Evolutionary conservation across 2,113 vertebrate genomes (phyloP), one percentile per base, ranked within the genome.

Genomic region (Hiodon tergisus): DNA sequence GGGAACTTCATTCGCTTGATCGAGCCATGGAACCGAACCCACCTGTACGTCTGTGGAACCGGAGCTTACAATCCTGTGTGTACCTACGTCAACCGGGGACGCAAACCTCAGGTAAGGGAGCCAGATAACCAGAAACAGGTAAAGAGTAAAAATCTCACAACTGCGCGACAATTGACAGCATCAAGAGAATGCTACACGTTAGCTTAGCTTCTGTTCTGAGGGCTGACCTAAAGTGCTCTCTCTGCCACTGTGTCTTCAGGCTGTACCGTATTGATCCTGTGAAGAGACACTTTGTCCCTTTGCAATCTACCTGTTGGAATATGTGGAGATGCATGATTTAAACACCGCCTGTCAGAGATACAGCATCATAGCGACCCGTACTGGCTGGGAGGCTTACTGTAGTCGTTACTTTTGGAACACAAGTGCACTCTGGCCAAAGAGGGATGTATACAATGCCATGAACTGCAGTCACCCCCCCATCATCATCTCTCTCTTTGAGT

Each of bases 51-150:
- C 82, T 99, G 97, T 0, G 97, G 97, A 69, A 99, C 96, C 0
- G 97, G 97, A 1, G 97, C 97, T 69, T 99, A 99, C 89, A 98
- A 98, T 82, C 97, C 97, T 3, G 88, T 99, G 85, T 99, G 97
- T 68, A 91, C 95, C 79, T 98, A 96, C 0, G 89, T 98, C 84
- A 97, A 97, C 89, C 92, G 96, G 0, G 95, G 96, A 78, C 96
- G 94, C 82, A 95, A 95, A 68, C 92, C 96, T 70, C 95, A 98
- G 96, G 97, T 98, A 86, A 90, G 91, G 81, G 54, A 70, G 5
- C 31, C 48, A 51, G 66, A 46, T 17, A 50, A 17, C 58, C 0
- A 63, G 6, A 63, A 63, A 63, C 6, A 63, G 7, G 13, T 16
- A 61, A 3, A n/a, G 31, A 31, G 31, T 31, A 31, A 31, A 31